A percentile compares a stretch with the other conserved stretches of the same genome.
Evolutionary conservation across 2,797 vertebrate genomes (phyloP).

Genomic region (Salmo trutta): DNA sequence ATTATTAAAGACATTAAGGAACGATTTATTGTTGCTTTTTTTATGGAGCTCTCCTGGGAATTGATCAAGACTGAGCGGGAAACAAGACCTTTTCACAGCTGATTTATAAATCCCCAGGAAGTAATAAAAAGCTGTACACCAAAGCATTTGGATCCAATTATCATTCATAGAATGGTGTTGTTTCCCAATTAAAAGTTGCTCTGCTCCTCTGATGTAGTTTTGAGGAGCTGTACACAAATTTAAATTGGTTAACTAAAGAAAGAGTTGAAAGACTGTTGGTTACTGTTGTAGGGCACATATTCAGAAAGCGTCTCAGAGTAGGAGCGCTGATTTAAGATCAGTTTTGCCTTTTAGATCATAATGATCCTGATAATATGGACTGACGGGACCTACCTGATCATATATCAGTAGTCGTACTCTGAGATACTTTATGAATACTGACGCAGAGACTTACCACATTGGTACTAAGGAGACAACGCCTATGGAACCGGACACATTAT

Average conservation of each 20-base stretch:
- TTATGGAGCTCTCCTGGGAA: constrained; percentile 36
- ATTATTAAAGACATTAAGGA: constrained; percentile 29
- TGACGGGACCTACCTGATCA: background rate
- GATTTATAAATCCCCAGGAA: constrained; percentile 52
- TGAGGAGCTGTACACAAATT: constrained; percentile 39
- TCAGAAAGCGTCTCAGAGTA: background rate
- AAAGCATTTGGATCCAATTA: constrained; percentile 60
- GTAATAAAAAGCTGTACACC: constrained; percentile 53
- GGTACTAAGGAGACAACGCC: constrained; percentile 4
- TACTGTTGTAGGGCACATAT: background rate
- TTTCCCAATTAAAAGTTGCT: constrained; percentile 60
- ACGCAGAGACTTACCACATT: background rate
- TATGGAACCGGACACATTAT: constrained; percentile 2
- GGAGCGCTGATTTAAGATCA: background rate
- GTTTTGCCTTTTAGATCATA: background rate
- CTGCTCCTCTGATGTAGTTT: constrained; percentile 40
- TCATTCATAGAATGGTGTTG: constrained; percentile 40
- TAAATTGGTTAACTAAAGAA: background rate
- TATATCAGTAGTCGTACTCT: background rate
- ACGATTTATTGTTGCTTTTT: constrained; percentile 40
- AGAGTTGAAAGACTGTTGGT: background rate
- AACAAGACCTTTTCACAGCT: constrained; percentile 39
- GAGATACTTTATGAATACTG: too few species aligned
- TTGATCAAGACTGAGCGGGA: constrained; percentile 40
- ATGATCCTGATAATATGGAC: background rate